Percentiles rank a stretch among this genome's conserved stretches.
Conservation (phyloP, 2,888 invertebrate species). For the Plagodis dolabraria region DNA sequence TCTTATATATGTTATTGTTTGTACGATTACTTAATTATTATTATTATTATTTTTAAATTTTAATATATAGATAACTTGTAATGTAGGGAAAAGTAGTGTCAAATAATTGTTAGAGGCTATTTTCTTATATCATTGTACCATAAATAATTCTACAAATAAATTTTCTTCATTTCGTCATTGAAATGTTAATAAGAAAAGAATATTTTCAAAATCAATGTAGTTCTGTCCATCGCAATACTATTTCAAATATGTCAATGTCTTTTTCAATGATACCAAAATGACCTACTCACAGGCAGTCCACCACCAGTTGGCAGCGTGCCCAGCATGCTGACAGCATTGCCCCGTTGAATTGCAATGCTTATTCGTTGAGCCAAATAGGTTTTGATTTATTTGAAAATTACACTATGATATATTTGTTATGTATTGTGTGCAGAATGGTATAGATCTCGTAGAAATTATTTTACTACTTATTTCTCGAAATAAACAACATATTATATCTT, state of each 20-base stretch:
- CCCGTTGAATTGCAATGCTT: too few species aligned
- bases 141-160: too few species aligned
- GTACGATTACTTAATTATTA: neutral
- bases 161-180: constrained; percentile 15
- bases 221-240: neutral
- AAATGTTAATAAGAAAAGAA: constrained; percentile 16
- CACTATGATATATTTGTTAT: too few species aligned
- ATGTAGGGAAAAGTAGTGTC: constrained; percentile 5
- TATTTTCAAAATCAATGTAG: neutral
- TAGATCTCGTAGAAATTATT: constrained; percentile 52
- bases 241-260: neutral
- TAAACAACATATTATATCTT: constrained; percentile 16
- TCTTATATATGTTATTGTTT: too few species aligned
- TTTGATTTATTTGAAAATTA: too few species aligned
- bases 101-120: constrained; percentile 14
- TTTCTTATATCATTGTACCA: constrained; percentile 2
- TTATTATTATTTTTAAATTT: neutral
- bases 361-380: too few species aligned
- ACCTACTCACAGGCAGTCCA: too few species aligned
- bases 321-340: too few species aligned
- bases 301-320: too few species aligned
- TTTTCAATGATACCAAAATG: too few species aligned
- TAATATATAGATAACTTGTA: neutral
- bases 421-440: constrained; percentile 5
- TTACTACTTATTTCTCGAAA: constrained; percentile 36